Conservation (phyloP, 53 echinoderm and acorn worm species). For the Stichopus horrens region DNA sequence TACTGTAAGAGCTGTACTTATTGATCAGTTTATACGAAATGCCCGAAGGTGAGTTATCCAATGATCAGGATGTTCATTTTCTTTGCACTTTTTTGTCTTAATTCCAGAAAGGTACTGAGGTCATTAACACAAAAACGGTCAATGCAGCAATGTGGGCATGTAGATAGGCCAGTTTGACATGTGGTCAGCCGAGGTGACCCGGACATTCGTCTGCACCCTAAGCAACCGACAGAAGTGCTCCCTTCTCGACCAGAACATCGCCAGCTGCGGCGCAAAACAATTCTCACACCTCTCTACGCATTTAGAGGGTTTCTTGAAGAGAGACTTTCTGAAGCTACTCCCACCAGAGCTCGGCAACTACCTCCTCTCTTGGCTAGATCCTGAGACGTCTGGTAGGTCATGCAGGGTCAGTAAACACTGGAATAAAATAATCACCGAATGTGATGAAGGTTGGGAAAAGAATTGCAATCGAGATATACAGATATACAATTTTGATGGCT, state of each 20-base stretch:
- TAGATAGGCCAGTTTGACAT: conserved; percentile 63
- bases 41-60: not conserved
- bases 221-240: too few relatives aligned
- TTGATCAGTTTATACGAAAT: not conserved
- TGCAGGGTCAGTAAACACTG: conserved; percentile 87
- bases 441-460: conserved; percentile 79
- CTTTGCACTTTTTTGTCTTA: not conserved
- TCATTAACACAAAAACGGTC: conserved; percentile 37
- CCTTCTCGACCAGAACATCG: too few relatives aligned
- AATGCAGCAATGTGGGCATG: conserved; percentile 51
- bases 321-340: conserved; percentile 80
- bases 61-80: not conserved
- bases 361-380: conserved; percentile 84
- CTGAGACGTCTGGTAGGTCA: conserved; percentile 68
- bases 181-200: conserved; percentile 57
- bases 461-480: conserved; percentile 61
- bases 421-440: conserved; percentile 86
- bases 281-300: conserved; percentile 74
- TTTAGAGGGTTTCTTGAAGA: conserved; percentile 76
- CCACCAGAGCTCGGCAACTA: conserved; percentile 86
- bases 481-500: not conserved
- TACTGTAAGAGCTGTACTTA: not conserved
- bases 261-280: conserved; percentile 69
- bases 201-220: too few relatives aligned
- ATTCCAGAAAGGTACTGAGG: conserved; percentile 37